A percentile compares a stretch with the other conserved stretches of the same genome.
Evolutionary conservation across 1,140 invertebrate species (phyloP).

Genomic region (Zaprionus ornatus): DNA sequence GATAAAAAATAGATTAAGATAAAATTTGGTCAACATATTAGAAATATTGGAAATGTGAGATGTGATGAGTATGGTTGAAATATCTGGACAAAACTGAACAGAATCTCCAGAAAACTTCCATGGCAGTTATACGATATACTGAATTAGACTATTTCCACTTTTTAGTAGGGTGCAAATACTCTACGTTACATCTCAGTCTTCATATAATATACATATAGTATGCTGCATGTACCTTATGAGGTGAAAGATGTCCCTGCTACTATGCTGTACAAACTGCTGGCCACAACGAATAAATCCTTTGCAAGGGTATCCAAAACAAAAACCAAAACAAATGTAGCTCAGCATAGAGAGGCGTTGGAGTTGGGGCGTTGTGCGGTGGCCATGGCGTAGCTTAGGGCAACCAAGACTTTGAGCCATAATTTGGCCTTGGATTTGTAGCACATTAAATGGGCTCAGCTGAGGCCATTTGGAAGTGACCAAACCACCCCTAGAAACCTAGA

Average conservation of each 20-base stretch:
- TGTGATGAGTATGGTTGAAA: background rate
- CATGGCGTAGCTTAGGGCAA: constrained; percentile 5
- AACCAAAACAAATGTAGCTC: constrained; percentile 32
- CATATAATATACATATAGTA: too few species aligned
- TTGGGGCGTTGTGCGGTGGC: background rate
- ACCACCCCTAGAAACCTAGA: background rate
- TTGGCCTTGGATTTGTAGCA: constrained; percentile 50
- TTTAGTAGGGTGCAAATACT: background rate
- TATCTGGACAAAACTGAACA: background rate
- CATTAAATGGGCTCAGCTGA: constrained; percentile 40
- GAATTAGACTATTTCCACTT: background rate
- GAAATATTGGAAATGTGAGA: too few species aligned
- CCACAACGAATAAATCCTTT: background rate
- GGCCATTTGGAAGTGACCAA: constrained; percentile 29
- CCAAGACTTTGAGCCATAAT: constrained; percentile 46
- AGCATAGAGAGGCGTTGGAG: too few species aligned
- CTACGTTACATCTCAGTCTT: too few species aligned
- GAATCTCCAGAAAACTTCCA: too few species aligned
- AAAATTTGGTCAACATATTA: too few species aligned
- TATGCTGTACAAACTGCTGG: background rate
- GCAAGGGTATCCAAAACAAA: background rate
- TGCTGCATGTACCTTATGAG: background rate
- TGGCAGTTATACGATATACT: too few species aligned
- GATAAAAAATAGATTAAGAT: too few species aligned
- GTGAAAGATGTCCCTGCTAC: background rate